Percentiles rank a stretch among this genome's conserved stretches.
These are phyloP conservation scores for Psettodes erumei DNA, from an alignment of 2,113 vertebrate genomes.

Conservation along the genomic window DNA sequence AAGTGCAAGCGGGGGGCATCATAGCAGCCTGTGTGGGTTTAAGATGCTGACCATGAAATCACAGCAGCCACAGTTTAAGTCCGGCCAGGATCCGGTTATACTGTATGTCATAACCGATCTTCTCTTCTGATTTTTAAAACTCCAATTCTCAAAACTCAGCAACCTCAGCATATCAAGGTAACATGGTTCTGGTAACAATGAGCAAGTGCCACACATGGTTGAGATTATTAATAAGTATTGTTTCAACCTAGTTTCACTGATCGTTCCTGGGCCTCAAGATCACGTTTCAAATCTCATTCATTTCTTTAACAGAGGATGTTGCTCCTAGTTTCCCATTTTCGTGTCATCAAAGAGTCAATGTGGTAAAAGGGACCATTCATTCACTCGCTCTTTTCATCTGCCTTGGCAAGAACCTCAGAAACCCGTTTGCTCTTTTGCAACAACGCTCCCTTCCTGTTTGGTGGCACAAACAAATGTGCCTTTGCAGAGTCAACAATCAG, in stretches of 20 bases:
- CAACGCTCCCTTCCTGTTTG: neutral
- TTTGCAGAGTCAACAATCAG: neutral
- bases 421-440: neutral
- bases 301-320: neutral
- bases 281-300: neutral
- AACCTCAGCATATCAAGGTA: neutral
- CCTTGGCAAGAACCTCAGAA: neutral
- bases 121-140: neutral
- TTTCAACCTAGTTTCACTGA: neutral
- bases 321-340: neutral
- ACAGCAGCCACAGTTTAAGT: neutral
- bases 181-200: neutral
- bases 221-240: neutral
- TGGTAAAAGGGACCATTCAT: too few relatives aligned
- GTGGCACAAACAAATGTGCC: neutral
- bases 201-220: neutral
- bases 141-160: too few relatives aligned
- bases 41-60: slow-evolving; percentile 24
- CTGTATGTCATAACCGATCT: neutral
- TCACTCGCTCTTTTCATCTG: neutral
- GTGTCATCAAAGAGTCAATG: neutral
- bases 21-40: neutral
- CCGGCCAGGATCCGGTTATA: neutral
- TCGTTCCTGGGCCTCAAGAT: neutral
- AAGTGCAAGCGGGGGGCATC: slow-evolving; percentile 2